A percentile compares a stretch with the other conserved stretches of the same genome.
These are phyloP conservation scores for Allolobophora icterica DNA, from an alignment of 2,888 invertebrate genomes.

Conservation along the genomic window DNA sequence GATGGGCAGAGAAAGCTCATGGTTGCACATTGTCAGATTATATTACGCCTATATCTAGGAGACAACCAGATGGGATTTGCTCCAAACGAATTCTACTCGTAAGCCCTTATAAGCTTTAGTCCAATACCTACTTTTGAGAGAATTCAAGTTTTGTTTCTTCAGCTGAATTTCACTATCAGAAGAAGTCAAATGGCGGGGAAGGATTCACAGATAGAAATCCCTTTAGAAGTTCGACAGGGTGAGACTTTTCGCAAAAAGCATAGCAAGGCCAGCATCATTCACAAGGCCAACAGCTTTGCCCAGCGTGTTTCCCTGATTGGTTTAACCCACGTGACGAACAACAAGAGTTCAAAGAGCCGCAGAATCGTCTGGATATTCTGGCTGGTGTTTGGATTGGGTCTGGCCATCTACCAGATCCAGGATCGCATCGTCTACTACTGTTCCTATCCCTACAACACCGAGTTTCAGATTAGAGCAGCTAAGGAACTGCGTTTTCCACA, in stretches of 20 bases:
- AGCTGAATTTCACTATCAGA: too few species aligned
- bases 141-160: too few species aligned
- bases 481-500: conserved; percentile 27
- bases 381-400: conserved; percentile 25
- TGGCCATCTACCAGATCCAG: conserved; percentile 30
- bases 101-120: too few species aligned
- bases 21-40: too few species aligned
- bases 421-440: conserved; percentile 33
- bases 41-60: too few species aligned
- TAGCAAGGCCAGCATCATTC: background rate
- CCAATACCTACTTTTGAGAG: too few species aligned
- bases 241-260: background rate
- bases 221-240: too few species aligned
- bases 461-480: background rate
- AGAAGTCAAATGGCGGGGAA: too few species aligned
- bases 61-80: too few species aligned
- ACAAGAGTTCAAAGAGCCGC: background rate
- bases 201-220: too few species aligned
- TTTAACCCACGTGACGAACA: background rate
- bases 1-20: too few species aligned
- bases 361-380: conserved; percentile 33
- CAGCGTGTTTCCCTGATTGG: background rate
- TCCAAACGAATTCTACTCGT: too few species aligned
- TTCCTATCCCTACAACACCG: conserved; percentile 31
- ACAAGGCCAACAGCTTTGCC: background rate